Conservation (phyloP, 2,113 vertebrate species). For the Pica pica region DNA sequence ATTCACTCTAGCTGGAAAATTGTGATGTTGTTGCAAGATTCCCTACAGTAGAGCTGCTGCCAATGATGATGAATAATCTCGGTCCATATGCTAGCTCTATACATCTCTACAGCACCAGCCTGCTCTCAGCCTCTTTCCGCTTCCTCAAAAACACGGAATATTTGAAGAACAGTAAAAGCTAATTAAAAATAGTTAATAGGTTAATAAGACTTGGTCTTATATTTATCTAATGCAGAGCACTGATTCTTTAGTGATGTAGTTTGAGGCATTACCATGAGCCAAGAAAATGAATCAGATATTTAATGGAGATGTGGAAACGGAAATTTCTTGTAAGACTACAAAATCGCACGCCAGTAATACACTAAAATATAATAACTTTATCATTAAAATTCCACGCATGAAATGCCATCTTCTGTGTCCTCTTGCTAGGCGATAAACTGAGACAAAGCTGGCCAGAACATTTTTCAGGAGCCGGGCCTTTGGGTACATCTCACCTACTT, state of each 20-base stretch:
- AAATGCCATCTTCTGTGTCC: neutral
- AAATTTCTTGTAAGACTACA: conserved; percentile 70
- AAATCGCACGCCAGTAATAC: conserved; percentile 47
- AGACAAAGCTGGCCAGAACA: neutral
- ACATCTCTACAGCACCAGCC: neutral
- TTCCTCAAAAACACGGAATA: conserved; percentile 4
- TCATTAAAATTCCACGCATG: conserved; percentile 62
- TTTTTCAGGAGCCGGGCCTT: neutral
- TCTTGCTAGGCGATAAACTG: neutral
- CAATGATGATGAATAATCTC: conserved; percentile 25
- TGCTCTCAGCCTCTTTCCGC: conserved; percentile 1
- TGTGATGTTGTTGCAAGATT: conserved; percentile 38
- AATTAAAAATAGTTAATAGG: conserved; percentile 69
- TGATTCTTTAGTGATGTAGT: conserved; percentile 43
- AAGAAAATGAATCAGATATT: conserved; percentile 68
- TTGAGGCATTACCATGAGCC: conserved; percentile 41
- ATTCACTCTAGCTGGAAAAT: conserved; percentile 42
- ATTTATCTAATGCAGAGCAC: conserved; percentile 55
- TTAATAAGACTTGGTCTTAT: conserved; percentile 56
- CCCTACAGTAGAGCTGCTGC: conserved; percentile 9
- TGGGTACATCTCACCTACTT: neutral
- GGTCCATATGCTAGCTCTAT: neutral
- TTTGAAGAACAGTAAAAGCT: conserved; percentile 54
- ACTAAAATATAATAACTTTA: conserved; percentile 57
- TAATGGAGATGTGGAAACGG: conserved; percentile 66